phyloP scores from a whole-genome alignment of 1,140 invertebrate species.

The Bombus sibiricus region DNA sequence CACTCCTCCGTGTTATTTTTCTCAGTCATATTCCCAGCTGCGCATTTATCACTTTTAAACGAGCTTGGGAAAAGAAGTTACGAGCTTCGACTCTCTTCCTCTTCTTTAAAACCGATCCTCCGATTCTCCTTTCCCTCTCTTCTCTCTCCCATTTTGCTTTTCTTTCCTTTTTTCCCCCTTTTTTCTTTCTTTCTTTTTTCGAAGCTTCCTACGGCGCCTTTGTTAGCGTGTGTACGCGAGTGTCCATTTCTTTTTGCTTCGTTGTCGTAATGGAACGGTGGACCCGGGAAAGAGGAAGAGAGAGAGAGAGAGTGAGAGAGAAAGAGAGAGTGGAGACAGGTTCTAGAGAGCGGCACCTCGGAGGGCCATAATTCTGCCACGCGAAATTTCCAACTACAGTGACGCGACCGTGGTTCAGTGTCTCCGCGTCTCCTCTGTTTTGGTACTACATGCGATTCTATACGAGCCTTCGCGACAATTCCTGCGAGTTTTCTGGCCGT shows the following conservation, averaged over 20 bases:
- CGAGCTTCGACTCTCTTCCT: constrained; percentile 34
- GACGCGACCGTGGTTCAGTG: constrained; percentile 47
- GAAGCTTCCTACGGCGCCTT: too few species aligned
- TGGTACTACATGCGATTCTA: not conserved
- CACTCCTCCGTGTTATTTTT: constrained; percentile 72
- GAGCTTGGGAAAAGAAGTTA: constrained; percentile 62
- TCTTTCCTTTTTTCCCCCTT: not conserved
- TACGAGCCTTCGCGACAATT: not conserved
- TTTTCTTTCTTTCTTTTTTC: not conserved
- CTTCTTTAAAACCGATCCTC: constrained; percentile 49
- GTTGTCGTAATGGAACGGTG: constrained; percentile 39
- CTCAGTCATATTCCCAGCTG: constrained; percentile 78
- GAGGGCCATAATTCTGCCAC: constrained; percentile 68
- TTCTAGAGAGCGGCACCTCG: constrained; percentile 55
- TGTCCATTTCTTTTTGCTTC: not conserved
- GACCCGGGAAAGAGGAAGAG: constrained; percentile 34
- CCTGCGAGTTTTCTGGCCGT: not conserved
- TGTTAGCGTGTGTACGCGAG: not conserved
- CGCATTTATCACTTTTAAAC: constrained; percentile 81
- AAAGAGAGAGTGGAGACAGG: constrained; percentile 44
- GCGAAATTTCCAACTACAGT: constrained; percentile 59
- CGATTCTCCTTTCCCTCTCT: constrained; percentile 21
- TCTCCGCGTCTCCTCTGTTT: constrained; percentile 38
- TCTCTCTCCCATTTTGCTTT: constrained; percentile 27
- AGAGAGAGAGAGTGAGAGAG: constrained; percentile 37